Evolutionary conservation across 2,113 vertebrate genomes (phyloP), one percentile per base, ranked within the genome.

Genomic region (Salvelinus namaycush): DNA sequence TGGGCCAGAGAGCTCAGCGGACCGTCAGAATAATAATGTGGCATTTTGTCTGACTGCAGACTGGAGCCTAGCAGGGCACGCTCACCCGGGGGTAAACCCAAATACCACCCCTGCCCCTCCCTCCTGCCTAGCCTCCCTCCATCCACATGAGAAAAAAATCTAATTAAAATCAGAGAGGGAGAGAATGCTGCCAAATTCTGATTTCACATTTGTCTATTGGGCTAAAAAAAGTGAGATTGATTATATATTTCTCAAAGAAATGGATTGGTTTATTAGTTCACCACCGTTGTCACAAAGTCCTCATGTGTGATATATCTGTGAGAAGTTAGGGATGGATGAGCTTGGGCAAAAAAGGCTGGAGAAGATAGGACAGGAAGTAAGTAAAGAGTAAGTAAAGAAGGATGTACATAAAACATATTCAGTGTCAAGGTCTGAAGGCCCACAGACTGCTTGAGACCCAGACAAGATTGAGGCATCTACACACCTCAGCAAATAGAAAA

Each of bases 21-120:
- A 75, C 64, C 8, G 8, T 69, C 60, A 75, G 84, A 86, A 88
- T 89, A 83, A 75, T 80, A 78, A 89, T 87, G 79, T 9, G 27
- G 31, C 62, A 72, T 80, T 71, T 73, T 62, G 71, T 81, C 72
- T 74, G 72, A 64, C 34, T 48, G 34, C 31, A 66, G 72, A 64
- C 66, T 57, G 24, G 48, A 69, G 68, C 39, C 54, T 0, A 11
- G 73, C 26, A 29, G 48, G 68, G 77, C 78, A 39, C 60, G 66
- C 74, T 71, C 31, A 75, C 60, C 48, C 49, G 57, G 4, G 59
- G 51, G 75, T 22, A 74, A 34, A 51, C 4, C 77, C 29, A 54
- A 71, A 71, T 51, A 27, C 69, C 48, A 34, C 71, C 78, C 24
- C 18, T 29, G 48, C n/a, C 64, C 20, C 29, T 22, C 59, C 14